Evolutionary conservation across 2,113 vertebrate genomes (phyloP).

Genomic region (Coreoperca whiteheadi): DNA sequence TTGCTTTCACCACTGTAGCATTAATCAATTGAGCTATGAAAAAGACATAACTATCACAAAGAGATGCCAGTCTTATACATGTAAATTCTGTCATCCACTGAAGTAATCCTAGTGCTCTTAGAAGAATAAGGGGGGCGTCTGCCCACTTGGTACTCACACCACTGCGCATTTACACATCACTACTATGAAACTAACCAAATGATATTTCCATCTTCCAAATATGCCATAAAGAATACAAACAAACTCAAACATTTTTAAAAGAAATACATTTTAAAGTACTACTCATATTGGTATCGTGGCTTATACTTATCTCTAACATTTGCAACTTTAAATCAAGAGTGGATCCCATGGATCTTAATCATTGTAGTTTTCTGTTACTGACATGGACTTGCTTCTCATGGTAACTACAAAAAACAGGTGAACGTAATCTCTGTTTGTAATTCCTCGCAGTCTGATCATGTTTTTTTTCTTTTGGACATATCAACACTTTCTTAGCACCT

Average conservation of each 20-base stretch:
- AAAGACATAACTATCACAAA: neutral
- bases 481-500: neutral
- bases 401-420: neutral
- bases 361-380: neutral
- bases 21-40: slow-evolving; percentile 39
- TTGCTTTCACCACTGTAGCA: slow-evolving; percentile 49
- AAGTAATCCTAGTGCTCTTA: slow-evolving; percentile 9
- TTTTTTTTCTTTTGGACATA: neutral
- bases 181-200: neutral
- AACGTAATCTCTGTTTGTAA: neutral
- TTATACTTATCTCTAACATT: neutral
- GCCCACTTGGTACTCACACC: neutral
- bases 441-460: neutral
- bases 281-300: neutral
- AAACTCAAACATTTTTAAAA: neutral
- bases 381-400: neutral
- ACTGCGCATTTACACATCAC: neutral
- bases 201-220: neutral
- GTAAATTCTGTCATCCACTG: neutral
- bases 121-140: neutral
- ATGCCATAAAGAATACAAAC: neutral
- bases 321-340: neutral
- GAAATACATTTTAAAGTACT: neutral
- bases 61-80: neutral
- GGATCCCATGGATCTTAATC: neutral